Percentiles rank a stretch among this genome's conserved stretches.
Conservation (phyloP, 1,140 invertebrate species). For the Cataglyphis hispanica region DNA sequence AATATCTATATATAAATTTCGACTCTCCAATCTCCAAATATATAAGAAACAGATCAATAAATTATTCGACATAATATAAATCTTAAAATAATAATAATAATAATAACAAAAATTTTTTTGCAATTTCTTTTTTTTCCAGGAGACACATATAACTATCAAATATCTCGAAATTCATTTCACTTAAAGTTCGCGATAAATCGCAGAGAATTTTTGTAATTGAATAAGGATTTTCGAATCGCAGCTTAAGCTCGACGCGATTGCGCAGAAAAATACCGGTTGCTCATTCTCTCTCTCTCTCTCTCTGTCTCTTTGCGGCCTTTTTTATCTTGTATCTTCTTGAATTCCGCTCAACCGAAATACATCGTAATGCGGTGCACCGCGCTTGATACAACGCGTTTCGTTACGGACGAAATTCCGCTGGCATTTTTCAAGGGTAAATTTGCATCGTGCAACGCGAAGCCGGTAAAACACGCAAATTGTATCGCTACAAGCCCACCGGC, state of each 20-base stretch:
- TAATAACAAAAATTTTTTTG: no score
- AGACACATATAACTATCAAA: not conserved
- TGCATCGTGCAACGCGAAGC: constrained; percentile 23
- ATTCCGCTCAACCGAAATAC: constrained; percentile 51
- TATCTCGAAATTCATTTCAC: not conserved
- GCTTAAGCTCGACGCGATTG: not conserved
- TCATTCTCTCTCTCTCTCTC: not conserved
- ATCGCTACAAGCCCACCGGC: constrained; percentile 31
- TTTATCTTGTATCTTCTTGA: constrained; percentile 39
- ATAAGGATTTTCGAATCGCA: not conserved
- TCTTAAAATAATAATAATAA: not conserved
- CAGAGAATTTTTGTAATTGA: not conserved
- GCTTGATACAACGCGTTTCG: constrained; percentile 49
- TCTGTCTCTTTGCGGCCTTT: not conserved
- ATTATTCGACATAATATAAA: not conserved
- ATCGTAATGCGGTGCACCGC: constrained; percentile 39
- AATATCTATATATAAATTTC: not conserved
- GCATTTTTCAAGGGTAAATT: constrained; percentile 47
- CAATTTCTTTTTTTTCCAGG: not conserved
- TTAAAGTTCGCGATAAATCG: not conserved
- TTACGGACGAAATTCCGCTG: constrained; percentile 44
- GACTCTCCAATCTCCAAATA: not conserved
- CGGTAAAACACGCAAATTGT: constrained; percentile 44
- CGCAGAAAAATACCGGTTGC: constrained; percentile 6
- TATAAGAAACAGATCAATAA: not conserved